Percentiles rank a stretch among this genome's conserved stretches.
These are phyloP conservation scores for Rhynchonycteris naso DNA, from an alignment of 2,797 vertebrate genomes.

Conservation along the genomic window DNA sequence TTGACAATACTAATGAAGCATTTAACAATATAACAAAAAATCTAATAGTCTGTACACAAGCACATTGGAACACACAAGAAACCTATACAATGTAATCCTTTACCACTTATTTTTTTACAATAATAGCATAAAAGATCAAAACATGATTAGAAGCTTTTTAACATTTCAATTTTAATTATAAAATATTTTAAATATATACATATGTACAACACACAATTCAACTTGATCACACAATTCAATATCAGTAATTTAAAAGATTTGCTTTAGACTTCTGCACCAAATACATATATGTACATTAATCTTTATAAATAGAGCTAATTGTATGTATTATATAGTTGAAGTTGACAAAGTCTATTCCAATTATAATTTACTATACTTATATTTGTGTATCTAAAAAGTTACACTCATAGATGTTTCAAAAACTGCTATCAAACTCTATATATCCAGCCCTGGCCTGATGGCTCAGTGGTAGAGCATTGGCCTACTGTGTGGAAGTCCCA, in stretches of 20 bases:
- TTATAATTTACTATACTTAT: background rate
- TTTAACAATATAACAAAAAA: background rate
- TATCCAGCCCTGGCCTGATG: too few relatives aligned
- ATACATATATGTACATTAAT: background rate
- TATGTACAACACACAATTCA: background rate
- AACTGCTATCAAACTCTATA: background rate
- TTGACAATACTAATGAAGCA: background rate
- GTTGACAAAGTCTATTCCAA: background rate
- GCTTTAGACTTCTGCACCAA: background rate
- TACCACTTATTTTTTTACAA: background rate
- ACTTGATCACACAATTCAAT: background rate
- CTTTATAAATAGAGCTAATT: background rate
- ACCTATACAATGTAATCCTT: background rate
- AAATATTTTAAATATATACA: background rate
- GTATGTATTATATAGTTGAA: background rate
- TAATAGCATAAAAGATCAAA: background rate
- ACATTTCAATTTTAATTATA: background rate
- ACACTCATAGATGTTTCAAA: background rate
- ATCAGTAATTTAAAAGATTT: background rate
- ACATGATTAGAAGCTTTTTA: background rate
- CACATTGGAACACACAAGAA: background rate
- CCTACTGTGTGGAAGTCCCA: too few relatives aligned
- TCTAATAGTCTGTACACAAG: background rate
- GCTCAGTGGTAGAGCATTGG: too few relatives aligned
- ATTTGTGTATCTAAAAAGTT: background rate